Percentiles rank a stretch among this genome's conserved stretches.
These are phyloP conservation scores for Gyps fulvus DNA, from an alignment of 2,113 vertebrate genomes.

Conservation along the genomic window DNA sequence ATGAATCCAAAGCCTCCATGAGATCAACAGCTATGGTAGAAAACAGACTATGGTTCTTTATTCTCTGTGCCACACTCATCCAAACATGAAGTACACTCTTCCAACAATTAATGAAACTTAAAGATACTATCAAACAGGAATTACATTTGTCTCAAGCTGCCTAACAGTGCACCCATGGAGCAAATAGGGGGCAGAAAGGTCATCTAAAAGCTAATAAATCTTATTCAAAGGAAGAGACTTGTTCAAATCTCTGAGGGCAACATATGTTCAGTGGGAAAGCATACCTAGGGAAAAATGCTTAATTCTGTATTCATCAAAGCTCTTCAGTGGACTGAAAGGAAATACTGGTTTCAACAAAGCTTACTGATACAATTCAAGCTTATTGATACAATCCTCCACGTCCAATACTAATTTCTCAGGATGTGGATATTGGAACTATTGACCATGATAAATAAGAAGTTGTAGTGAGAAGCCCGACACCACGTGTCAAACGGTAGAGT, in stretches of 20 bases:
- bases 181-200: background rate
- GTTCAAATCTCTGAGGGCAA: background rate
- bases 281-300: background rate
- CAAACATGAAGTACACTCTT: background rate
- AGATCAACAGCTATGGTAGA: background rate
- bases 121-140: background rate
- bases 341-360: background rate
- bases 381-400: background rate
- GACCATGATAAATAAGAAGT: background rate
- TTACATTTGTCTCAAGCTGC: background rate
- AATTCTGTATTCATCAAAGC: background rate
- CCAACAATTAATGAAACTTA: background rate
- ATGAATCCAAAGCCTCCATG: background rate
- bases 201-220: background rate
- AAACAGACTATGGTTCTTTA: background rate
- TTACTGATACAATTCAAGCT: background rate
- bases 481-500: background rate
- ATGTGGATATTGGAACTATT: background rate
- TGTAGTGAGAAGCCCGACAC: background rate
- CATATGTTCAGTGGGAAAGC: background rate
- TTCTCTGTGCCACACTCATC: background rate
- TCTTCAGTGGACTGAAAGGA: background rate
- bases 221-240: background rate
- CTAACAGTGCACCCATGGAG: background rate
- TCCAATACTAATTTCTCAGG: background rate